Evolutionary conservation across 2,797 vertebrate genomes (phyloP), one percentile per base, ranked within the genome.

Genomic region (Okamejei kenojei): DNA sequence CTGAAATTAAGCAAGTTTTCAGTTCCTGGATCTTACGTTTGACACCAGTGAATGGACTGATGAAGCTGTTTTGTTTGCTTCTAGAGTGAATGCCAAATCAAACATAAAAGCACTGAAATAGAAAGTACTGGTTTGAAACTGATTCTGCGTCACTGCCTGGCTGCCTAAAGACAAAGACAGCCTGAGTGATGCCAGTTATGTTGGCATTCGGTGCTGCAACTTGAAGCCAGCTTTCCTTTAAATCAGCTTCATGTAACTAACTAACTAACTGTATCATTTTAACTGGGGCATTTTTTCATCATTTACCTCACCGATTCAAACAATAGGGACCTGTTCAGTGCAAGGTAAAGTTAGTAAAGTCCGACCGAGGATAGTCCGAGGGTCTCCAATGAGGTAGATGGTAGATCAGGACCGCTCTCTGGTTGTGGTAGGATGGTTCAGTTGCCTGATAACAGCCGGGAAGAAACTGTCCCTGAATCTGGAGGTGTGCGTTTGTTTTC

Each of bases 51-150:
- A 76, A 17, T 76, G 90, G 76, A 54, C n/a, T 58, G 71, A 92
- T 73, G 76, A 17, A 92, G 73, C 71, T 74, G 65, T 11, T 92
- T 76, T 76, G 90, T 76, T 29, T 92, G 71, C 38, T 92, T 29
- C 15, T 13, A 10, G 17, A 19, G 26, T 29, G 68, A 92, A 17
- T 74, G 90, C 23, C 90, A 92, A 92, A 92, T 13, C 90, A 76
- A 92, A 92, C 71, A 92, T 54, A n/a, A 92, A 19, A 8, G 38
- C 90, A 92, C 17, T 73, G 38, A 88, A 68, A 68, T 35, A 92
- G 71, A 45, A 26, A 76, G 7, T 54, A 45, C 35, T 54, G 29
- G 7, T 13, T 45, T 76, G 9, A 68, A 68, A n/a, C 84, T 2
- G 0, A 15, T 88, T 32, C 35, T 35, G 68, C 9, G 8, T 21